Evolutionary conservation across 2,888 invertebrate species (phyloP), one percentile per base, ranked within the genome.

Genomic region (Rugalucina vietnamica): DNA sequence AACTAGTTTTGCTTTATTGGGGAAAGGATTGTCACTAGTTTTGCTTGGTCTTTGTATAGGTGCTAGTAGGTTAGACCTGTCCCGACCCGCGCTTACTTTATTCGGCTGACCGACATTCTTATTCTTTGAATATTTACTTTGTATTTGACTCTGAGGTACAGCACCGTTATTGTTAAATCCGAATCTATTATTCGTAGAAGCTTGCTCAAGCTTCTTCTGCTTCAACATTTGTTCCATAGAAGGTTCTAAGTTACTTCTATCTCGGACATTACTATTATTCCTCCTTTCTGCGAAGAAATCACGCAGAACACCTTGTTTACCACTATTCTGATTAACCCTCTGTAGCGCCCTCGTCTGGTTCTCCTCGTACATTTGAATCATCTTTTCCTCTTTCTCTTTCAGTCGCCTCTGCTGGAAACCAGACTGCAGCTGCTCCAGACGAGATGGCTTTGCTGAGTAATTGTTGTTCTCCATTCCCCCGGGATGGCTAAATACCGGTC

Each of bases 311-410:
- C 86, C 85, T 73, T 78, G 75, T 18, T 80, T 84, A 37, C 79
- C 50, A 24, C 43, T 76, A 37, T 76, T 54, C 18, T 86, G 82
- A 50, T 85, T 89, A 0, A 91, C 88, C 80, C 79, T 86, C 0
- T 88, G 78, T 34, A 91, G 76, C 14, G 91, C 89, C 21, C 81
- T 79, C 71, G 87, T 85, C 83, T 93, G 92, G 49, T 91, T 89
- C 0, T 90, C 90, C 77, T 93, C 91, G 60, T 92, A 92, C 87
- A 91, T 84, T 24, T 89, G 84, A 1, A 92, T 85, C 50, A 94
- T 81, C 80, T 92, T 93, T 49, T 92, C 89, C 76, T 93, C 92
- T 74, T 93, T 93, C 76, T 94, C 91, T 80, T 89, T 90, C 86
- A 93, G 29, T n/a, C 92, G 60, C 39, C 89, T 89, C 34, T 88